Base-by-base conservation (phyloP, 1,140 invertebrate species). In the Drosophila athabasca region DNA sequence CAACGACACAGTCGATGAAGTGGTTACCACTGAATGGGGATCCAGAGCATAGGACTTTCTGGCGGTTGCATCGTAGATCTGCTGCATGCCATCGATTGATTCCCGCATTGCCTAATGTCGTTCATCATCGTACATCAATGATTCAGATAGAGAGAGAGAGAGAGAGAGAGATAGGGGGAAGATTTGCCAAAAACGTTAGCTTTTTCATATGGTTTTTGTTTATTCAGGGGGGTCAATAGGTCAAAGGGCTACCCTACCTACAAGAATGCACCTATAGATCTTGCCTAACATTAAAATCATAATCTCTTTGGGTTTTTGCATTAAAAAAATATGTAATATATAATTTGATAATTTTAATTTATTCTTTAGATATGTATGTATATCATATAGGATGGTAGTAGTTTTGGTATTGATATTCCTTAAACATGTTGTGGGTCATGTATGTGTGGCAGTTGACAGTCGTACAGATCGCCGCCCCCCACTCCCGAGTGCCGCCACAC, bases 41-140 rank as follows among this genome's bases (percentile, higher is more conserved):
- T 96, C 96, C 93, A 95, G 92, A 87, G 93, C 93, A 92, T 94
- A 94, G 93, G 96, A 95, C 87, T 94, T 93, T 91, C 93, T 93
- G 85, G 93, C 93, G 92, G 95, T 93, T 90, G 93, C 93, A 93
- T 94, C 94, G 93, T 94, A 94, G 92, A 94, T 94, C 92, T 93
- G 93, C 92, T 92, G 93, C 92, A 92, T 93, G 92, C 93, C 93
- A 92, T 95, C 94, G 92, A 94, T 93, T 92, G 93, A 92, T 92
- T 92, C 91, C 92, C 93, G 94, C 91, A 94, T 93, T 92, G 95
- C 95, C 95, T 96, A 94, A 94, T 94, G 35, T 39, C 93, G 93
- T 74, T 83, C 69, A 54, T 60, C 53, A 43, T 54, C 54, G 58
- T 49, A 58, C 55, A 76, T 50, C 54, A 69, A 54, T 62, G 35